phyloP scores from a whole-genome alignment of 2,888 invertebrate species.

The Drosophila incognita region DNA sequence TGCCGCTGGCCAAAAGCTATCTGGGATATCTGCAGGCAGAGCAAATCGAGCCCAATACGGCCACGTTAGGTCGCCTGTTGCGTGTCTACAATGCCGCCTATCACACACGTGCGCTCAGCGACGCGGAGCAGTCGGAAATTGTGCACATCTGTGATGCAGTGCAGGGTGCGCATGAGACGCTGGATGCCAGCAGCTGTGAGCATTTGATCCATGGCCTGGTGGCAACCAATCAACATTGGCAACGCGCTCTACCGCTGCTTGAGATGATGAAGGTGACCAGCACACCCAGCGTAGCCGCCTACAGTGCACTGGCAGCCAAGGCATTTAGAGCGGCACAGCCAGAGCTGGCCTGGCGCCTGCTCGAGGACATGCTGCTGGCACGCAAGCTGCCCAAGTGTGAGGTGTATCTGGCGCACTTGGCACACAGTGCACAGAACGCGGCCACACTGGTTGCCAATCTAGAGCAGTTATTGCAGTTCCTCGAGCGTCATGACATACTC shows the following conservation, averaged over 20 bases:
- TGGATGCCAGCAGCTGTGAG: conserved; percentile 88
- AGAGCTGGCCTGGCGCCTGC: conserved; percentile 87
- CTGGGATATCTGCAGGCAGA: conserved; percentile 86
- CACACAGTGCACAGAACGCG: conserved; percentile 85
- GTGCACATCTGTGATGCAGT: conserved; percentile 85
- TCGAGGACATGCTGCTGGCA: conserved; percentile 86
- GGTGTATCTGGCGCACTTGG: conserved; percentile 87
- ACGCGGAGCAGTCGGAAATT: conserved; percentile 86
- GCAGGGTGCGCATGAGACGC: conserved; percentile 86
- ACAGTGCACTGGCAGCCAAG: conserved; percentile 86
- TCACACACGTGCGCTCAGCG: conserved; percentile 79
- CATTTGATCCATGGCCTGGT: conserved; percentile 88
- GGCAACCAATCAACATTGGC: conserved; percentile 89
- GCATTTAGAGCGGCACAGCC: conserved; percentile 85
- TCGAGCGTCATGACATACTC: conserved; percentile 86
- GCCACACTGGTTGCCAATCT: conserved; percentile 82
- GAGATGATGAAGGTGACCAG: conserved; percentile 86
- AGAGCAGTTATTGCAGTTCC: conserved; percentile 87
- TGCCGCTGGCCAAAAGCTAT: conserved; percentile 87
- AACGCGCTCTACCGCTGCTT: conserved; percentile 87
- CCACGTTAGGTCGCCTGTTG: conserved; percentile 87
- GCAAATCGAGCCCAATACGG: conserved; percentile 86
- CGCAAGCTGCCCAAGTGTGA: conserved; percentile 85
- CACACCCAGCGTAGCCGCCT: conserved; percentile 86
- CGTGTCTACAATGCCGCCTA: conserved; percentile 86